Percentiles rank a stretch among this genome's conserved stretches.
Conservation (phyloP, 2,888 invertebrate genomes). For the Acronicta aceris region DNA sequence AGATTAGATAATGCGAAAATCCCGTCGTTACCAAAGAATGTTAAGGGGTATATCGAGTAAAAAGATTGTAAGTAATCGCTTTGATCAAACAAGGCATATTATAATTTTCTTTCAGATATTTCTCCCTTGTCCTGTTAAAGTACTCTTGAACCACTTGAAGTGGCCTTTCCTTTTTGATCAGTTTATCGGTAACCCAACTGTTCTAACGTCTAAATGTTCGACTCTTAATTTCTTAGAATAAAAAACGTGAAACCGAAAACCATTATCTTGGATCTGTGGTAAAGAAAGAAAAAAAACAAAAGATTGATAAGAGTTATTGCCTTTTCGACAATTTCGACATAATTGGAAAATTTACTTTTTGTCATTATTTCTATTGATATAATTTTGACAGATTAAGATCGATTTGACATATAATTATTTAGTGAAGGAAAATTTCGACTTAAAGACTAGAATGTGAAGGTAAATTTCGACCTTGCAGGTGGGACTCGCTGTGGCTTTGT, state of each 20-base stretch:
- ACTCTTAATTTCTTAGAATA: constrained; percentile 9
- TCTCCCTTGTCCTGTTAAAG: constrained; percentile 10
- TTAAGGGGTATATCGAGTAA: background rate
- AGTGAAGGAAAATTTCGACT: too few species aligned
- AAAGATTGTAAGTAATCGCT: constrained; percentile 7
- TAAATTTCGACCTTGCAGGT: too few species aligned
- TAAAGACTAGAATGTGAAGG: too few species aligned
- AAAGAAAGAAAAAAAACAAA: constrained; percentile 1
- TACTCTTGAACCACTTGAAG: constrained; percentile 28
- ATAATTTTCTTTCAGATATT: constrained; percentile 28
- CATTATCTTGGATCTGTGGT: constrained; percentile 9
- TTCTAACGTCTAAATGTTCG: constrained; percentile 12
- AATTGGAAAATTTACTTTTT: too few species aligned
- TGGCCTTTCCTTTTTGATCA: constrained; percentile 41
- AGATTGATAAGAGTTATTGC: too few species aligned
- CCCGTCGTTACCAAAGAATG: too few species aligned
- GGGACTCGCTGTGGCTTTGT: too few species aligned
- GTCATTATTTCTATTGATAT: too few species aligned
- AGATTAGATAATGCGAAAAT: too few species aligned
- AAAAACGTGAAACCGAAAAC: constrained; percentile 12
- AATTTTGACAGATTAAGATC: too few species aligned
- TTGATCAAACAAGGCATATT: background rate
- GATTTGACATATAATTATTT: too few species aligned
- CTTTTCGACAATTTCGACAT: too few species aligned
- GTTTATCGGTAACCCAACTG: background rate